Evolutionary conservation across 2,888 invertebrate genomes (phyloP), one percentile per base, ranked within the genome.

Genomic region (Sycophila texana): DNA sequence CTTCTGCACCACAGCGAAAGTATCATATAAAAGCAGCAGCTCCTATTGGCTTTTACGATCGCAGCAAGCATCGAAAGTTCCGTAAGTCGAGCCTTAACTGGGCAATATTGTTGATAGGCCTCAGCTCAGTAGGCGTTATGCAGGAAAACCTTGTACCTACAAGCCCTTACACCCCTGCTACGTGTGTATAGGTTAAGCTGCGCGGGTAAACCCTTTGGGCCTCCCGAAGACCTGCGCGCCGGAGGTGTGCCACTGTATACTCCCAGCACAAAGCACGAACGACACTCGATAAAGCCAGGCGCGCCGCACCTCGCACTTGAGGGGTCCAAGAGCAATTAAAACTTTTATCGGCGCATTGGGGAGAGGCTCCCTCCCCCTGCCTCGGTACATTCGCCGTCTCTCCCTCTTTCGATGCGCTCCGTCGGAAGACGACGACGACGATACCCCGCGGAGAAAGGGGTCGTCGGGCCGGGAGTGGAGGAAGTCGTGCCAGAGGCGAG

Each of bases 311-410:
- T 26, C 61, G 57, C 77, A 51, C 74, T 66, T 49, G 51, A n/a
- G 61, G 26, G 70, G 68, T 76, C 76, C 76, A 76, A 76, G 78
- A 85, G 85, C 86, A 88, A 88, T 88, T 88, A 88, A 88, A 87
- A 88, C 83, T 88, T 88, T 88, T 85, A 87, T 88, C 86, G 87
- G 86, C 84, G 83, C 83, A 68, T 72, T 72, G 77, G 75, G 77
- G 75, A 78, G 58, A 72, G 70, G 65, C 67, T 51, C 61, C 26
- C 20, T 39, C 71, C 4, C 63, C 14, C 30, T 14, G 26, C 3
- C 30, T 13, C 39, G 1, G n/a, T n/a, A n/a, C 66, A 5, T 16
- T 61, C 65, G 26, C 39, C 47, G 16, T 58, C 60, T 18, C 67
- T 47, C 58, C 20, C 58, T 75, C 67, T 49, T 26, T 49, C 60